Evolutionary conservation across 2,888 invertebrate species (phyloP).

Genomic region (Dryomyza anilis): DNA sequence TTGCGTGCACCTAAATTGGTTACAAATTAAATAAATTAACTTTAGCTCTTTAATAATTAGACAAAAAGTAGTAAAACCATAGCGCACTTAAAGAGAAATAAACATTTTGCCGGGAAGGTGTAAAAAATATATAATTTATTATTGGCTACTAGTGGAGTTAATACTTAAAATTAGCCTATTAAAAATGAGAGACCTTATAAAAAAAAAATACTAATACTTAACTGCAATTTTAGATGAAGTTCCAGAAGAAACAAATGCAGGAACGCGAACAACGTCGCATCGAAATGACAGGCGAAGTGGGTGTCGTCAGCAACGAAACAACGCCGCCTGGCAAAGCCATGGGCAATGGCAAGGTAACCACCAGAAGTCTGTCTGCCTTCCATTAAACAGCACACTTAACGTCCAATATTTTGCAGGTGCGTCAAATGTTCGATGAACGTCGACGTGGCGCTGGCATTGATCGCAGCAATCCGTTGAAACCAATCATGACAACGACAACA

Average conservation of each 20-base stretch:
- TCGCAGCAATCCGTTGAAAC: slow-evolving; percentile 81
- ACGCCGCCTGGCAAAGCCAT: slow-evolving; percentile 37
- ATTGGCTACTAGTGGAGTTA: no score
- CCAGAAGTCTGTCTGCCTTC: no score
- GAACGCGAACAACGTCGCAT: slow-evolving; percentile 80
- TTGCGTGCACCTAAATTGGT: no score
- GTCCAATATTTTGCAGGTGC: slow-evolving; percentile 64
- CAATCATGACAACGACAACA: slow-evolving; percentile 64
- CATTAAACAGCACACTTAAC: not conserved
- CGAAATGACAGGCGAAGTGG: slow-evolving; percentile 64
- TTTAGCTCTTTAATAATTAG: no score
- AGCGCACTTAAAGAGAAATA: no score
- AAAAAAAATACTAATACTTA: no score
- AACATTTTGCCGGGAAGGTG: no score
- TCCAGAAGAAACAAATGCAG: slow-evolving; percentile 81
- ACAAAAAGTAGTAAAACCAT: no score
- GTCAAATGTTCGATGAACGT: slow-evolving; percentile 86
- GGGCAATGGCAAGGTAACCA: slow-evolving; percentile 57
- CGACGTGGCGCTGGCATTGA: slow-evolving; percentile 78
- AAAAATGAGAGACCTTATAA: no score
- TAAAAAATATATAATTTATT: no score
- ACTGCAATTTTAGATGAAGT: slow-evolving; percentile 69
- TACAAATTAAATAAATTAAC: no score
- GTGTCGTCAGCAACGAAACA: slow-evolving; percentile 23
- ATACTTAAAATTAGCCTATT: no score